These are phyloP conservation scores for Pteromalus puparum DNA, from an alignment of 1,140 invertebrate species.

Conservation along the genomic window DNA sequence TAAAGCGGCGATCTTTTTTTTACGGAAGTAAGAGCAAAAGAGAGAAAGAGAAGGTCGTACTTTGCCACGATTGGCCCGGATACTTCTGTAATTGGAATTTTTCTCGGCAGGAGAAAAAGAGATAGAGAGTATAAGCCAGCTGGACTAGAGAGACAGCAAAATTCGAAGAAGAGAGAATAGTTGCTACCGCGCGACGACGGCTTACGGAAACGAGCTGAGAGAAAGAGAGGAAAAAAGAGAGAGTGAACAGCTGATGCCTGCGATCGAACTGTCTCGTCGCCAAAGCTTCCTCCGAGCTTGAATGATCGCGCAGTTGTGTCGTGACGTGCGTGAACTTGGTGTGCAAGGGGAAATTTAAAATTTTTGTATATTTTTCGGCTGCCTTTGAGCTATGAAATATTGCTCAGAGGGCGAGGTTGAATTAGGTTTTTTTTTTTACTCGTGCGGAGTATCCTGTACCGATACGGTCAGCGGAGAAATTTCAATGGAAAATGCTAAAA, in stretches of 20 bases:
- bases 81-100: constrained; percentile 39
- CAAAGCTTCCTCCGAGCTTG: neutral
- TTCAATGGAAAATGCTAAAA: constrained; percentile 12
- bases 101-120: neutral
- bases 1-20: neutral
- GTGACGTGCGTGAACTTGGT: neutral
- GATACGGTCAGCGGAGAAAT: neutral
- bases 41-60: neutral
- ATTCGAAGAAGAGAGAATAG: neutral
- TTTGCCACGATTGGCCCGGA: constrained; percentile 19
- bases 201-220: neutral
- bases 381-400: neutral
- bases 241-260: no score
- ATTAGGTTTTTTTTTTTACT: neutral
- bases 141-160: neutral
- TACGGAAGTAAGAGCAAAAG: neutral
- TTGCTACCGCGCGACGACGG: neutral
- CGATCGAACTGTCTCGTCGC: neutral
- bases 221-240: no score
- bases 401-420: neutral
- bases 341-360: constrained; percentile 6
- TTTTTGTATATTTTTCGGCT: neutral
- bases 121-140: neutral
- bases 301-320: neutral
- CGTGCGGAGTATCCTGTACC: neutral